phyloP scores from a whole-genome alignment of 2,113 vertebrate species.

The Orycteropus afer region DNA sequence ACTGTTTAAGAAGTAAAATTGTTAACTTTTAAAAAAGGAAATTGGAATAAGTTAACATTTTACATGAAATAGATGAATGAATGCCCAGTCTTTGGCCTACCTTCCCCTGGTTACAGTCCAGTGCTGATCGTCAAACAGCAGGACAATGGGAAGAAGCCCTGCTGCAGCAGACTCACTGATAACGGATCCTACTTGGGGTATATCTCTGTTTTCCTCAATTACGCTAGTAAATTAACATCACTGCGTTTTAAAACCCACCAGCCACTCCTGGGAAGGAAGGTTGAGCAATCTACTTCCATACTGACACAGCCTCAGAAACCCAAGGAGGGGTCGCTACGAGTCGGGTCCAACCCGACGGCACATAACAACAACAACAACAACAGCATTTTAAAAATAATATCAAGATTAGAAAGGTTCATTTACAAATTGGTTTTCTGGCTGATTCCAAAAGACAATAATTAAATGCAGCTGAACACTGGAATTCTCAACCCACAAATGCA shows the following conservation, averaged over 20 bases:
- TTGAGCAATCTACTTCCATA: no score
- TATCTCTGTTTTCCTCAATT: neutral
- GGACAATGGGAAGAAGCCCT: rapidly evolving
- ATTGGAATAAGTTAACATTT: neutral
- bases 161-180: neutral
- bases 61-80: neutral
- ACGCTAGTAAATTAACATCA: neutral
- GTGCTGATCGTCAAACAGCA: rapidly evolving
- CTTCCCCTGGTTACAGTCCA: neutral
- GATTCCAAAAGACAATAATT: neutral
- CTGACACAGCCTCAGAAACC: no score
- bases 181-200: neutral
- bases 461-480: neutral
- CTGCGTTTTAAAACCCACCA: no score
- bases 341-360: no score
- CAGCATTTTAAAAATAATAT: neutral
- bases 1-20: neutral
- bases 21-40: neutral
- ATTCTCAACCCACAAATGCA: neutral
- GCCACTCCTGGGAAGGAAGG: no score
- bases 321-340: no score
- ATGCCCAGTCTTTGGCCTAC: neutral
- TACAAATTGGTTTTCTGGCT: neutral
- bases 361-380: no score
- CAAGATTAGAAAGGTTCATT: neutral